A percentile compares a stretch with the other conserved stretches of the same genome.
Conservation (phyloP, 2,113 vertebrate species). For the Brienomyrus longianalis region DNA sequence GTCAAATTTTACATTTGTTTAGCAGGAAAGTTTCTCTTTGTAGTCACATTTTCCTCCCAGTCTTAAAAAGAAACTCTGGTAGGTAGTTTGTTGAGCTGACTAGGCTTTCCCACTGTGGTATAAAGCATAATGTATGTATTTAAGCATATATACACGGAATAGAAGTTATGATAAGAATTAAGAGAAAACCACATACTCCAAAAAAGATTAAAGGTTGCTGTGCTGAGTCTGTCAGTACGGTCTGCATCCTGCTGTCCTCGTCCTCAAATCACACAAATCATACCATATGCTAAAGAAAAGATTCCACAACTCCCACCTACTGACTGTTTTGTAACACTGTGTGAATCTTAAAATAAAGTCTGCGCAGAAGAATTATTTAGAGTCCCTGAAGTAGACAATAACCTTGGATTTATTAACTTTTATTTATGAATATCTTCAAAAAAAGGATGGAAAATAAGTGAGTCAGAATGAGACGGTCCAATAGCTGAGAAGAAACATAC, state of each 20-base stretch:
- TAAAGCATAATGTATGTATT: background rate
- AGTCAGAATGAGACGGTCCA: background rate
- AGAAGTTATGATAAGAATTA: background rate
- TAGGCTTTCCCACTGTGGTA: background rate
- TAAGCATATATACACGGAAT: background rate
- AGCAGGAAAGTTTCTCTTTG: background rate
- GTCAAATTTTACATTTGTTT: background rate
- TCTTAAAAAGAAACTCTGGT: background rate
- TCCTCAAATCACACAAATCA: background rate
- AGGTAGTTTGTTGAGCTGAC: background rate
- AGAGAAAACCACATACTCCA: background rate
- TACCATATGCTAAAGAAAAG: background rate
- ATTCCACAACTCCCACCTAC: background rate
- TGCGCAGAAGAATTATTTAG: background rate
- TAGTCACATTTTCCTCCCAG: background rate
- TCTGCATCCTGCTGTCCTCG: background rate
- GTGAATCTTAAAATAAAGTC: background rate
- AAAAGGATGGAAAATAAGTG: background rate
- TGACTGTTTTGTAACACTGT: background rate
- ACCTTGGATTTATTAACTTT: background rate
- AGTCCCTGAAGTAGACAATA: background rate
- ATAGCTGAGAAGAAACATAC: background rate
- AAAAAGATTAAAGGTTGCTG: background rate
- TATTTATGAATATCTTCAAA: background rate
- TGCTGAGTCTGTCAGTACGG: background rate